Conservation (phyloP, 2,797 vertebrate genomes). For the Ctenochaetus hawaiiensis region DNA sequence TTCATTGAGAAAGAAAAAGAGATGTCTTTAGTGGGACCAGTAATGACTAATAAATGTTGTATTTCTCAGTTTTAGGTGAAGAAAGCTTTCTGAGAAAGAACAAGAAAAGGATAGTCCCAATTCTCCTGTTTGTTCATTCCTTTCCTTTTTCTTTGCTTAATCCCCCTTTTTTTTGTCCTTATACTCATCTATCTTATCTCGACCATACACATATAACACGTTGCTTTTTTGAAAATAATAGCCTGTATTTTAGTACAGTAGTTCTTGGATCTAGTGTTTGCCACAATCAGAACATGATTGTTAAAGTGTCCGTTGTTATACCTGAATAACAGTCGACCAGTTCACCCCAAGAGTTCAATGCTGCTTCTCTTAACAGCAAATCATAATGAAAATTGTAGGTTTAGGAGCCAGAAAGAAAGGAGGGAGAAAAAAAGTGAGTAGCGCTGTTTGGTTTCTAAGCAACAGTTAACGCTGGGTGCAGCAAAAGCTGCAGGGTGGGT, state of each 20-base stretch:
- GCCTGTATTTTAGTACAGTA: conserved; percentile 39
- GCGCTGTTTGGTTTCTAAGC: conserved; percentile 79
- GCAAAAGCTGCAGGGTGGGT: conserved; percentile 74
- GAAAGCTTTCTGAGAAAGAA: neutral
- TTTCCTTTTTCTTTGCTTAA: neutral
- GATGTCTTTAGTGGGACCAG: neutral
- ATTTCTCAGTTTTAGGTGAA: conserved; percentile 6
- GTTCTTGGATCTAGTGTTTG: conserved; percentile 28
- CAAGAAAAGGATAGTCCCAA: neutral
- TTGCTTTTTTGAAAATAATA: conserved; percentile 30
- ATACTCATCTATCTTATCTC: conserved; percentile 28
- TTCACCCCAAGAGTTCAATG: conserved; percentile 44
- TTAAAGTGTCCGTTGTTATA: conserved; percentile 11
- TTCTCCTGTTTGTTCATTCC: neutral
- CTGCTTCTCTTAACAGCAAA: conserved; percentile 52
- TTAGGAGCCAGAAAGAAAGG: conserved; percentile 52
- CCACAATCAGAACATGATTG: conserved; percentile 57
- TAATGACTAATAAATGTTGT: neutral
- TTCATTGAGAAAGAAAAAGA: neutral
- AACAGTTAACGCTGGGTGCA: conserved; percentile 76
- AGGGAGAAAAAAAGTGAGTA: conserved; percentile 48
- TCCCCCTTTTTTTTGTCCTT: conserved; percentile 10
- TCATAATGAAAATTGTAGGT: conserved; percentile 71
- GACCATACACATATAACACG: conserved; percentile 20
- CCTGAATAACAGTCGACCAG: conserved; percentile 31